These are phyloP conservation scores for Elegia similella DNA, from an alignment of 2,888 invertebrate species.

Conservation along the genomic window DNA sequence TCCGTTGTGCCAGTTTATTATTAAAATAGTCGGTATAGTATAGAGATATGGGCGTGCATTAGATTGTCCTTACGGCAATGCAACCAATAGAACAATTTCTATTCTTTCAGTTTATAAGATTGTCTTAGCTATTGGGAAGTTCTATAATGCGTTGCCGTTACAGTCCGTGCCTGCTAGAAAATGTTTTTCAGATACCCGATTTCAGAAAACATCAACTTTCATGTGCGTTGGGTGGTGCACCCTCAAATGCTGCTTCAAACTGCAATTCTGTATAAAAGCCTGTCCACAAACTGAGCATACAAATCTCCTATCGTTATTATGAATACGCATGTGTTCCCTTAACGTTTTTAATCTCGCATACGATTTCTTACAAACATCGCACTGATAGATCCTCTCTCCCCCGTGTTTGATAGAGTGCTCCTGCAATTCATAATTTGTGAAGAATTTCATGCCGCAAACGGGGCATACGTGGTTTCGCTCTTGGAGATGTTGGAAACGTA, in stretches of 20 bases:
- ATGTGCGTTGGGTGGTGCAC: conserved; percentile 66
- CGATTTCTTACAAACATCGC: conserved; percentile 76
- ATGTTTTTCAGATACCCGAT: neutral
- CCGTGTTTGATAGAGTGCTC: conserved; percentile 80
- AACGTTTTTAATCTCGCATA: conserved; percentile 72
- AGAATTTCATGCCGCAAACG: conserved; percentile 78
- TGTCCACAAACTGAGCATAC: conserved; percentile 67
- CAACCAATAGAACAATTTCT: no score
- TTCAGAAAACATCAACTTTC: conserved; percentile 46
- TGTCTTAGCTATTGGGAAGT: no score
- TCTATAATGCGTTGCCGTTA: no score
- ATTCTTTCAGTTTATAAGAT: no score
- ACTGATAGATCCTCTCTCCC: conserved; percentile 77
- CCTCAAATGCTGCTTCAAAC: conserved; percentile 67
- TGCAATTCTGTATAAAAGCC: conserved; percentile 71
- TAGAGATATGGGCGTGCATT: no score
- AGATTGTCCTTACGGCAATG: no score
- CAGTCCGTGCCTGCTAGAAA: neutral
- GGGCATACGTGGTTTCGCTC: conserved; percentile 74
- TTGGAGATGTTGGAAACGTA: conserved; percentile 66
- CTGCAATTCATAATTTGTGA: conserved; percentile 77
- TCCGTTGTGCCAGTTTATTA: no score
- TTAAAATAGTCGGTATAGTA: no score
- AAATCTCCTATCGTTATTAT: conserved; percentile 67
- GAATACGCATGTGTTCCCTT: conserved; percentile 72